Base-by-base conservation (phyloP, 2,797 vertebrate species). In the Macroramphosus scolopax region DNA sequence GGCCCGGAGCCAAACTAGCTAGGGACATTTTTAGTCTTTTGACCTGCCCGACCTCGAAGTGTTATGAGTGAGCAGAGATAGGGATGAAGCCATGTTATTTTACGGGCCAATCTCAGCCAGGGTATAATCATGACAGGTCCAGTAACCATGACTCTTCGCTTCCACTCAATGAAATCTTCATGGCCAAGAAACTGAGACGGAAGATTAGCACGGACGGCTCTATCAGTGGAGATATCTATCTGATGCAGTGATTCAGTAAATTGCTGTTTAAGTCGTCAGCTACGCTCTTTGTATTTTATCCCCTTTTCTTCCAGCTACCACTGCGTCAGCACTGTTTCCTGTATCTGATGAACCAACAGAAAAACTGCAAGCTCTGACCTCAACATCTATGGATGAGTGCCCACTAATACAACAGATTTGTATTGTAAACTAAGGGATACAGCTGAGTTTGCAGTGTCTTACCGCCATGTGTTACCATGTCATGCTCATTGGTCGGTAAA, bases 21-120 rank as follows among this genome's bases (percentile, higher is more conserved):
- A 38, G 63, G 75, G 78, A 83, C 57, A 44, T 86, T 86, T 89
- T 88, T 89, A 89, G 87, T 81, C 68, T 70, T 85, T 87, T 86
- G 86, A 82, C 83, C 84, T 16, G 11, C 25, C 58, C 24, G 79
- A 89, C 88, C 87, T 89, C 76, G 76, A 88, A 86, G 88, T 89
- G 89, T 89, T 86, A 87, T 82, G 81, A 87, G 84, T 76, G 80
- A 86, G 77, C 55, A 41, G 63, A 62, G 84, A 88, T 86, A 86
- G 70, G 63, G 70, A 66, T 58, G 69, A 67, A 47, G 77, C 63
- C 67, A 65, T 77, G 77, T 68, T 74, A 76, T 66, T 81, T 68
- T 53, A 69, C 67, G 60, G 66, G 71, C 63, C 79, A 76, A 56
- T 80, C 68, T 70, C 49, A 54, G 74, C 66, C 60, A 6, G 18